Conservation (phyloP, 2,797 vertebrate genomes). For the Myiotriccus ornatus region DNA sequence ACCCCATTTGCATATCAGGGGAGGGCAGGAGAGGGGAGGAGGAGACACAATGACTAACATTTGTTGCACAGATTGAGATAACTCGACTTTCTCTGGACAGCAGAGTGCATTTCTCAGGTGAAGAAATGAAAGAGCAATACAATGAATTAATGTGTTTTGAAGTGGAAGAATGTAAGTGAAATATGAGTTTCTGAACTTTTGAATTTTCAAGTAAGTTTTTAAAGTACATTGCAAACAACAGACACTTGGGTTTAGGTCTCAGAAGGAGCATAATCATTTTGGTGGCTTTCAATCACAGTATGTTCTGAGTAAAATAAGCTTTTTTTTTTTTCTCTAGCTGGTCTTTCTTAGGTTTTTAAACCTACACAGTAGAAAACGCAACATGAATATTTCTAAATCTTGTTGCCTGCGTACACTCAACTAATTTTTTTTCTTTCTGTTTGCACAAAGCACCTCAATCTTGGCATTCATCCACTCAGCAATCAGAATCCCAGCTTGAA, state of each 20-base stretch:
- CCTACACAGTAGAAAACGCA: not conserved
- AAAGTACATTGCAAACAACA: not conserved
- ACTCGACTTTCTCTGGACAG: not conserved
- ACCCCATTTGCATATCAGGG: not conserved
- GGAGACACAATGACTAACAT: not conserved
- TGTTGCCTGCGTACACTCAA: not conserved
- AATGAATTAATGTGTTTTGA: not conserved
- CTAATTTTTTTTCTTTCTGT: not conserved
- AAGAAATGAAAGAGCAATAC: not conserved
- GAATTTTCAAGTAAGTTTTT: not conserved
- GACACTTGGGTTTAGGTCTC: not conserved
- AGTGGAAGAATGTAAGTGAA: not conserved
- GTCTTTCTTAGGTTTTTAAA: not conserved
- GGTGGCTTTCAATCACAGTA: not conserved
- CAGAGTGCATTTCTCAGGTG: not conserved
- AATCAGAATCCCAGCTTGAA: not conserved
- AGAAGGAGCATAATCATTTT: not conserved
- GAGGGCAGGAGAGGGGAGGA: not conserved
- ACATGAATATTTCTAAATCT: not conserved
- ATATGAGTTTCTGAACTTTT: not conserved
- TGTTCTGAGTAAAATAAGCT: not conserved
- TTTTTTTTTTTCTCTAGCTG: not conserved
- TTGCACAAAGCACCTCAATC: not conserved
- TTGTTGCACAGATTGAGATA: slow-evolving; percentile 17
- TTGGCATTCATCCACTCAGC: not conserved